Base-by-base conservation (phyloP, 2,797 vertebrate genomes). In the Novumbra hubbsi region DNA sequence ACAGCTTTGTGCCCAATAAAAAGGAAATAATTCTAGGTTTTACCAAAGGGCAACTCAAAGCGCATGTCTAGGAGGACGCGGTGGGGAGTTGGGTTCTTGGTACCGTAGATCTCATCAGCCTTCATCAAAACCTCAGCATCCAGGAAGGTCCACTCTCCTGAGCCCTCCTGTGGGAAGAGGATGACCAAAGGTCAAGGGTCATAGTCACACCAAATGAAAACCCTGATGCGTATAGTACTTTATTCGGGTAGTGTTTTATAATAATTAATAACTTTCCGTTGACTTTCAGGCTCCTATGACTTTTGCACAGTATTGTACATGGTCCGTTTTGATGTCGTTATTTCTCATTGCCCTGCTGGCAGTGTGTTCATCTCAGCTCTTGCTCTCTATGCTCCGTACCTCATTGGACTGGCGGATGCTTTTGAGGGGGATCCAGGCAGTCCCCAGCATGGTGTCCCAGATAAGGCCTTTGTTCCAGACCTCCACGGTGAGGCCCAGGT, bases 391-490 rank as follows among this genome's bases (percentile, higher is more conserved):
- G 28, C n/a, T 30, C 67, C 85, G 86, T 52, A 98, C 98, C 96
- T 99, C 95, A 72, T 99, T 95, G 0, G 97, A 97, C 41, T 98
- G 96, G n/a, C 92, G 93, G 88, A 99, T 90, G 66, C 91, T 93
- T 83, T 95, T 94, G 71, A 99, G 90, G 24, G 97, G 97, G 74
- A 99, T 96, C 96, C 96, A 99, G 68, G 95, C 88, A 0, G 96
- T 98, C 32, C 98, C 98, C 83, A 99, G 92, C 95, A 99, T 95
- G 14, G 98, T 98, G 91, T 99, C 98, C 98, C 98, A 99, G 84
- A 99, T 99, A 75, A 99, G 94, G 24, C 98, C 98, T 92, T 99
- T 99, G 93, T 99, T 98, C 98, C 98, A 99, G 50, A 99, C 96
- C 87, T 99, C 98, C 79, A 99, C 96, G 52, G 96, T 96, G 32